Evolutionary conservation across 1,140 invertebrate genomes (phyloP).

Genomic region (Phymastichus coffea): DNA sequence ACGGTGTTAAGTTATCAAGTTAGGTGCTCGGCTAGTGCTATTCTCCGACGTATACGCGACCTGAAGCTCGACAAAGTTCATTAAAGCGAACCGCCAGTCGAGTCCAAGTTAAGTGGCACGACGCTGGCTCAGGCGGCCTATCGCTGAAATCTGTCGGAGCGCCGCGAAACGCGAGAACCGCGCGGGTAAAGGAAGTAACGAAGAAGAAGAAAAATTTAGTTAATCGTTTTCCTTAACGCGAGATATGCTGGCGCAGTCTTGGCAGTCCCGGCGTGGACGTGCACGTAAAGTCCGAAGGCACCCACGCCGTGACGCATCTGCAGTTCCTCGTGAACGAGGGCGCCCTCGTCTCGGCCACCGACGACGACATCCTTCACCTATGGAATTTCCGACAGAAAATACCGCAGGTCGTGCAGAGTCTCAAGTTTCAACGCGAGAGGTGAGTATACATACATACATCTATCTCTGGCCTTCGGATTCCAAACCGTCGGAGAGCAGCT

Average conservation of each 20-base stretch:
- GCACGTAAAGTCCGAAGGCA: slow-evolving; percentile 82
- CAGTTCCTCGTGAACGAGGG: slow-evolving; percentile 97
- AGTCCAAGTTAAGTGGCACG: no score
- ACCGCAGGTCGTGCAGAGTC: slow-evolving; percentile 91
- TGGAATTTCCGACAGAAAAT: slow-evolving; percentile 97
- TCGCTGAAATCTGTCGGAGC: no score
- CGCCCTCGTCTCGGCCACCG: slow-evolving; percentile 88
- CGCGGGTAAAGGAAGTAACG: no score
- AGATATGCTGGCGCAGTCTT: slow-evolving; percentile 63
- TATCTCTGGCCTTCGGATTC: no score
- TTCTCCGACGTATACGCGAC: background rate
- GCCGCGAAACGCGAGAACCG: no score
- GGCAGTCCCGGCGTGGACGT: slow-evolving; percentile 94
- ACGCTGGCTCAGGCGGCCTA: background rate
- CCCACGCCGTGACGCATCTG: slow-evolving; percentile 81
- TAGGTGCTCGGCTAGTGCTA: no score
- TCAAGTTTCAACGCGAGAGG: slow-evolving; percentile 97
- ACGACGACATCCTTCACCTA: slow-evolving; percentile 92
- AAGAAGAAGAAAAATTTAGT: no score
- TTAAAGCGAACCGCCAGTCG: background rate
- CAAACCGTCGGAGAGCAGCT: no score
- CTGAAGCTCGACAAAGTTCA: no score
- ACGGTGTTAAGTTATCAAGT: no score
- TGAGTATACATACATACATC: slow-evolving; percentile 53
- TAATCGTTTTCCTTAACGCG: slow-evolving; percentile 44